These are phyloP conservation scores for Galerucella calmariensis DNA, from an alignment of 2,888 invertebrate species.

Conservation along the genomic window DNA sequence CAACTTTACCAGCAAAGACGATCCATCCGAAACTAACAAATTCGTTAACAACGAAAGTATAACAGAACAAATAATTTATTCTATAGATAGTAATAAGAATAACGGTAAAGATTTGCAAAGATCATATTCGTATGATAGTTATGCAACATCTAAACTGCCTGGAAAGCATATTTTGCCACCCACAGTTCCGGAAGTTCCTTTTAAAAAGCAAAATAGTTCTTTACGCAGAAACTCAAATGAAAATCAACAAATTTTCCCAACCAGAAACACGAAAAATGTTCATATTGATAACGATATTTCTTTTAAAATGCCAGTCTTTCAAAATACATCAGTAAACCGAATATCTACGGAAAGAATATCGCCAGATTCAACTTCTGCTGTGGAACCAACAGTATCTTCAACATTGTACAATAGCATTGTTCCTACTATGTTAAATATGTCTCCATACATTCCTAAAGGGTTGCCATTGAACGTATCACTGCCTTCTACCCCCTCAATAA, in stretches of 20 bases:
- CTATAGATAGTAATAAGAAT: conserved; percentile 42
- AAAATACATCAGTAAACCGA: not conserved
- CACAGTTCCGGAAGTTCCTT: conserved; percentile 27
- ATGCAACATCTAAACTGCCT: not conserved
- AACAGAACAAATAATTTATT: conserved; percentile 44
- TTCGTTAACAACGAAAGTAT: conserved; percentile 38
- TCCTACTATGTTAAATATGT: not conserved
- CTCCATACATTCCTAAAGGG: not conserved
- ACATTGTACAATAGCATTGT: not conserved
- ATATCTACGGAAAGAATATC: conserved; percentile 22
- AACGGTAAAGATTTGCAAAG: conserved; percentile 30
- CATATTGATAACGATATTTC: not conserved
- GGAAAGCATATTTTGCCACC: conserved; percentile 32
- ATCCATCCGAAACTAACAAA: conserved; percentile 12
- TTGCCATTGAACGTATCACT: not conserved
- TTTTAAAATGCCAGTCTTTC: not conserved
- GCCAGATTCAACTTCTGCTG: conserved; percentile 13
- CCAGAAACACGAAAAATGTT: not conserved
- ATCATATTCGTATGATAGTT: conserved; percentile 26
- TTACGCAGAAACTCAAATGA: conserved; percentile 8
- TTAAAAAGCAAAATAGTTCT: conserved; percentile 19
- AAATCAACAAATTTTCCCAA: conserved; percentile 11
- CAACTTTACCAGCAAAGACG: conserved; percentile 18
- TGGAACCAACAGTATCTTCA: not conserved
- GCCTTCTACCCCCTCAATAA: conserved; percentile 10